Evolutionary conservation across 2,888 invertebrate species (phyloP), one percentile per base, ranked within the genome.

Genomic region (Chrysolina oricalcia): DNA sequence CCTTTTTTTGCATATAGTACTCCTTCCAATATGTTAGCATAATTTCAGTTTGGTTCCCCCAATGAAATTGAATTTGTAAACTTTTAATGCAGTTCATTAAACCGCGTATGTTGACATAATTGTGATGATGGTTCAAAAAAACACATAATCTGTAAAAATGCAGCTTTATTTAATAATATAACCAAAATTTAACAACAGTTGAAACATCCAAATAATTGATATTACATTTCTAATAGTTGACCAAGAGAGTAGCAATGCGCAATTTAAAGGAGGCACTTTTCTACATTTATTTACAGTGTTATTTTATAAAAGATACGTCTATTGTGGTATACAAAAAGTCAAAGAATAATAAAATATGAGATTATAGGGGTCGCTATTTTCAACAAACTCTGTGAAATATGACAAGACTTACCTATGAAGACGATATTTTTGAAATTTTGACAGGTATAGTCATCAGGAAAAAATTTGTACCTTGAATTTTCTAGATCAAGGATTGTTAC

Each of bases 251-350:
- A 87, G 87, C 87, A 85, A 87, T 87, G 87, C 87, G 87, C 87
- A 87, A 87, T 88, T 88, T 80, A 88, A 87, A 87, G 86, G 86
- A 87, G 87, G 88, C 87, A 87, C 87, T 87, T 88, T 86, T 86
- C 87, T 87, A 87, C 87, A 86, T 83, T 87, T 86, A 87, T 87
- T 84, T 86, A 87, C 87, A 87, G 79, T 78, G 72, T 70, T 70
- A 65, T 72, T 72, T 72, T 21, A 72, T 73, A 70, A 56, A 72
- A 73, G 70, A 65, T 73, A 73, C 66, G 65, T 23, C 70, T 72
- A 75, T 23, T 27, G 62, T 66, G 70, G 65, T 66, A 69, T 62
- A 40, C 50, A 59, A 72, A 65, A 68, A 66, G 35, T 59, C 27
- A 59, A 27, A n/a, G 21, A 21, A 46, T n/a, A 66, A 48, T 13